Base-by-base conservation (phyloP, 2,113 vertebrate genomes). In the Blennius ocellaris region DNA sequence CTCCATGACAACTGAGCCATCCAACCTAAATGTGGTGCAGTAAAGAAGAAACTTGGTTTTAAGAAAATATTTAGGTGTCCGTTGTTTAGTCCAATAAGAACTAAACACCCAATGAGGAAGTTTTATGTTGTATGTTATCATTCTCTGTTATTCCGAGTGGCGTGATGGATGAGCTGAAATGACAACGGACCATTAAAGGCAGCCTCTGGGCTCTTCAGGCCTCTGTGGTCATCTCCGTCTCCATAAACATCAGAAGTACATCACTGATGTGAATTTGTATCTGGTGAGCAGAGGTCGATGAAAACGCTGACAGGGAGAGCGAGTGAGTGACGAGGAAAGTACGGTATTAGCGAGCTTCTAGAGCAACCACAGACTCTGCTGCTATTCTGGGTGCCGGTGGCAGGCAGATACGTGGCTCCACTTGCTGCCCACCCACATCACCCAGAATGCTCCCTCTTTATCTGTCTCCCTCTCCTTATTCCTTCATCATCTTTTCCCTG, bases 391-490 rank as follows among this genome's bases (percentile, higher is more conserved):
- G 81, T 44, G 43, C 59, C 80, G 67, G 73, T 45, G 51, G 68
- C 11, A 77, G 71, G 78, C 85, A 74, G 80, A 76, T 65, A 76
- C 14, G 40, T 69, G 57, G 54, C 67, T 75, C 58, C 21, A 45
- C 66, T 43, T 45, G 60, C 81, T 78, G 73, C 84, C 83, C 77
- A 76, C 87, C 82, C 88, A 86, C 89, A 85, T 65, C 17, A 48
- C 62, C 77, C 76, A 63, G 41, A 84, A 84, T 55, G 51, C 56
- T 78, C 57, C 48, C 56, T 78, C 78, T 79, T 65, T 65, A 55
- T 70, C 69, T 16, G 47, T 58, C 67, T 76, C 49, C 44, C 57
- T 44, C 80, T 73, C 52, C 69, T 80, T 40, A 43, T 57, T 58
- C 21, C 83, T 76, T 82, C 85, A 80, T 80, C 80, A 74, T 81